These are phyloP conservation scores for Campoletis raptor DNA, from an alignment of 2,888 invertebrate species.

Conservation along the genomic window DNA sequence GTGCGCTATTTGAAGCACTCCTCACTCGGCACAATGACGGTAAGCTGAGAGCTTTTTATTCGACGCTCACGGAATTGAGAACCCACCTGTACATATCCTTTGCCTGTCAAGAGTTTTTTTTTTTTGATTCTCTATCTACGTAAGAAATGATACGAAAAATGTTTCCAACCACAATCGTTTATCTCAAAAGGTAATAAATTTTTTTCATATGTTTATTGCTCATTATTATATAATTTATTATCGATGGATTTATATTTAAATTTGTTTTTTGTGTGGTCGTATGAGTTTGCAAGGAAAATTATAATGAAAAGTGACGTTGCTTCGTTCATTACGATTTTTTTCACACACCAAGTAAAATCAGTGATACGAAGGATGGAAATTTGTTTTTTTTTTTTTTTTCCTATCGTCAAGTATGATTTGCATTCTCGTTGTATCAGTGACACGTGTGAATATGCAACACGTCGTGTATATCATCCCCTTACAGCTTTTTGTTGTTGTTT, in stretches of 20 bases:
- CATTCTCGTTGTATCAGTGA: constrained; percentile 83
- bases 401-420: constrained; percentile 63
- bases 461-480: constrained; percentile 26
- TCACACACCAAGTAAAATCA: neutral
- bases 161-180: constrained; percentile 52
- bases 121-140: constrained; percentile 8
- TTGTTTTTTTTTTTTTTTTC: constrained; percentile 23
- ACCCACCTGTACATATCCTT: constrained; percentile 38
- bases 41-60: constrained; percentile 43
- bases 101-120: constrained; percentile 45
- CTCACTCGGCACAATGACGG: constrained; percentile 28
- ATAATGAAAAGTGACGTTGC: neutral
- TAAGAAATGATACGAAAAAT: constrained; percentile 48
- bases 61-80: constrained; percentile 32
- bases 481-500: constrained; percentile 28
- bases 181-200: too few species aligned
- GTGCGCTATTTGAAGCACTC: constrained; percentile 39
- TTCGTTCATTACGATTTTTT: neutral
- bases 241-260: neutral
- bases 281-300: neutral
- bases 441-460: constrained; percentile 82
- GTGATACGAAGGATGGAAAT: neutral
- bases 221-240: neutral
- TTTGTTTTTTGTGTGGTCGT: neutral
- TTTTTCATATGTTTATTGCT: too few species aligned